Base-by-base conservation (phyloP, 1,140 invertebrate genomes). In the Psix sp. region DNA sequence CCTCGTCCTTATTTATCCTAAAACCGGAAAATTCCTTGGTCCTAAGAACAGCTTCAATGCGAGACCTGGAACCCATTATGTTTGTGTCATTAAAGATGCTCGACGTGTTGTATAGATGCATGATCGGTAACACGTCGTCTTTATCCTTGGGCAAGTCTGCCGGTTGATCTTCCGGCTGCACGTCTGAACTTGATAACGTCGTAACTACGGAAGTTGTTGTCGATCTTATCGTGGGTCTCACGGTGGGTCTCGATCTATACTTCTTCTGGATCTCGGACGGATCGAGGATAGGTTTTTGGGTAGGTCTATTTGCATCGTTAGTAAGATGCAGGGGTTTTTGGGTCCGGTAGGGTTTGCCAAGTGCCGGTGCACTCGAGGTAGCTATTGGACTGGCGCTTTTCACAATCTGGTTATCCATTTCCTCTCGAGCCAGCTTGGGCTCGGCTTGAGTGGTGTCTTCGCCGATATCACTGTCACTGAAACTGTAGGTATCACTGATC, bases 81-180 rank as follows among this genome's bases (percentile, higher is more conserved):
- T 77, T 77, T 11, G 70, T 85, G 10, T 70, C 82, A 39, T 87
- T 85, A 51, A 87, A 86, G 14, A 87, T 87, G 6, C 76, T 79
- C 7, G 84, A 85, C 2, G 82, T 84, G 46, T 87, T 86, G 71
- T 86, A 86, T 18, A 86, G 70, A 29, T 87, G 79, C 85, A 87
- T 87, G 46, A 86, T 87, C 5, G 84, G 85, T 18, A 86, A 43
- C 11, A 86, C 80, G 43, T 86, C 82, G 60, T 87, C 85, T 48
- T 86, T 85, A 43, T 85, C 82, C 62, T 82, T 83, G 0, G 80
- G 83, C 6, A 86, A 59, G 54, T 83, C 79, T 21, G 2, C 45
- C 9, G 46, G 5, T 26, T 79, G 76, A n/a, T 83, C 84, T 71
- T 86, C 85, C 31, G 81, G 80, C 16, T 81, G 77, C 38, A 13